Evolutionary conservation across 2,113 vertebrate species (phyloP).

Genomic region (Caloenas nicobarica): DNA sequence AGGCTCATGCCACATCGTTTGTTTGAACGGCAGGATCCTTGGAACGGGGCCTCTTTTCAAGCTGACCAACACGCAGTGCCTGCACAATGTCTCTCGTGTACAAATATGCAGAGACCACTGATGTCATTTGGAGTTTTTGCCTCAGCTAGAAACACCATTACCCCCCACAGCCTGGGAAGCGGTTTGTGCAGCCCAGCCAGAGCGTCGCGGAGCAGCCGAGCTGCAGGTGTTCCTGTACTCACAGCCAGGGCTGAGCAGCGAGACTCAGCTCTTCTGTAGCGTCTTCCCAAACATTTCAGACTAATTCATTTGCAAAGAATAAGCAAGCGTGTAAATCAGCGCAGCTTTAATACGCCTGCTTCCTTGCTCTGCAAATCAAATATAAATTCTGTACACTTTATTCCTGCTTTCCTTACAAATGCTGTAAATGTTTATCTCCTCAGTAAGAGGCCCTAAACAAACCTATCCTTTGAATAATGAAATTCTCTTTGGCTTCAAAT

Average conservation of each 20-base stretch:
- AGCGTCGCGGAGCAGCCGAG: not conserved
- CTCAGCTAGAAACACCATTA: not conserved
- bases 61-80: accelerated
- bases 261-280: accelerated
- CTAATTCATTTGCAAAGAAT: not conserved
- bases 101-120: not conserved
- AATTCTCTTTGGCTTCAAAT: not conserved
- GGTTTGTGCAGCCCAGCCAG: not conserved
- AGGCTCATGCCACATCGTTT: no score
- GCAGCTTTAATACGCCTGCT: not conserved
- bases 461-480: not conserved
- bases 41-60: not conserved
- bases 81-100: not conserved
- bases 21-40: no score
- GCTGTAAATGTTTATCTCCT: not conserved
- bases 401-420: not conserved
- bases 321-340: not conserved
- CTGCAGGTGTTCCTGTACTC: not conserved
- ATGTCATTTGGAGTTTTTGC: not conserved
- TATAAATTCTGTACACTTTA: accelerated
- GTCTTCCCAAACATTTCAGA: not conserved
- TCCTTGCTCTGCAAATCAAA: not conserved
- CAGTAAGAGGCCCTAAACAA: not conserved
- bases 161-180: not conserved
- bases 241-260: not conserved